Evolutionary conservation across 1,140 invertebrate species (phyloP), one percentile per base, ranked within the genome.

Genomic region (Akabosia matsudoensis): DNA sequence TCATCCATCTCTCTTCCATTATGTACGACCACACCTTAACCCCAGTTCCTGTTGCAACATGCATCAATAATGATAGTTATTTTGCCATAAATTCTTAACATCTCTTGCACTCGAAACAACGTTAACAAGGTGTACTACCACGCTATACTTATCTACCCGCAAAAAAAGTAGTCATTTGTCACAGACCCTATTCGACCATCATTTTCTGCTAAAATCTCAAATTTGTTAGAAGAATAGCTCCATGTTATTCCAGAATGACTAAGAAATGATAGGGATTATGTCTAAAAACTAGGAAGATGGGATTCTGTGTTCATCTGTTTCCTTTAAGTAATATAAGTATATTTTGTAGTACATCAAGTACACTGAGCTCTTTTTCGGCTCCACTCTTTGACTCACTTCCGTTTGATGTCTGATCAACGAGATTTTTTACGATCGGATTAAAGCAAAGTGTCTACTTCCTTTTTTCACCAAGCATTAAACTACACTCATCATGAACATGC

Each of bases 391-490:
- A 67, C 61, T 67, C 24, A 30, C 28, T 67, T 67, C 61, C 61
- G 61, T 67, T 67, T 67, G 61, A 67, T 67, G 61, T 28, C 28
- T 67, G 61, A 67, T 67, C 61, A 67, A 67, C 61, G 61, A 67
- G 28, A 30, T 67, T 67, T 67, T 56, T 10, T 67, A 67, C 28
- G 61, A 67, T 67, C 61, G 61, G 61, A 67, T 67, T 67, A 67
- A 30, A 30, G 3, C 61, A 67, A 31, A 67, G 61, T 31, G 61
- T 30, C 61, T 67, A 67, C 61, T 67, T 67, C 61, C 61, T 67
- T 67, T 67, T 30, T 30, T 7, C 31, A 10, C 7, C 37, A 45
- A 10, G 37, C 37, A 45, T 45, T 45, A 45, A 45, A 18, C 18
- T 30, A 2, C 22, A 31, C 61, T 67, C 30, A 67, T 67, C 61